A percentile compares a stretch with the other conserved stretches of the same genome.
Evolutionary conservation across 2,888 invertebrate genomes (phyloP).

Genomic region (Hermaeophaga mercurialis): DNA sequence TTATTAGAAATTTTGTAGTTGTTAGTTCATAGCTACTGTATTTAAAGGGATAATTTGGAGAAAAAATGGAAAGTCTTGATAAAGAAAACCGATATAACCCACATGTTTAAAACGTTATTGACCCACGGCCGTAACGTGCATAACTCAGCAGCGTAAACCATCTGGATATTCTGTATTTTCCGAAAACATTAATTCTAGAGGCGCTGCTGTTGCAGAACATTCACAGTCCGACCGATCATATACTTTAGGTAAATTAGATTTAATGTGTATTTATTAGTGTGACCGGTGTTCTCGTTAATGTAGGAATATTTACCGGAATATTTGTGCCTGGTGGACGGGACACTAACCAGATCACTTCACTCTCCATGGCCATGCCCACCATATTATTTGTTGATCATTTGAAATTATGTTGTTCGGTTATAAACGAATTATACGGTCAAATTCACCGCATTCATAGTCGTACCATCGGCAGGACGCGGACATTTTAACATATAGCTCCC

Average conservation of each 20-base stretch:
- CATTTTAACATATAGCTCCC: too few relatives aligned
- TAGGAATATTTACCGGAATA: slow-evolving; percentile 41
- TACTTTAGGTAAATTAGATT: slow-evolving; percentile 46
- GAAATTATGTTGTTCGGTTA: slow-evolving; percentile 19
- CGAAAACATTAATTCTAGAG: slow-evolving; percentile 21
- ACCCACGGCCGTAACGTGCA: too few relatives aligned
- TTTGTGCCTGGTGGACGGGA: slow-evolving; percentile 36
- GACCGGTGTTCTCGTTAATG: slow-evolving; percentile 41
- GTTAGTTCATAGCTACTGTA: too few relatives aligned
- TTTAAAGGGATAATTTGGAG: too few relatives aligned
- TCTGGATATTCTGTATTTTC: slow-evolving; percentile 22
- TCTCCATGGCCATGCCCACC: slow-evolving; percentile 4
- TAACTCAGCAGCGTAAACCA: slow-evolving; percentile 13
- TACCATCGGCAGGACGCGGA: too few relatives aligned
- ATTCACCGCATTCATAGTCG: not conserved
- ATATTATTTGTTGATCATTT: slow-evolving; percentile 20
- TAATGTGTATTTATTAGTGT: slow-evolving; percentile 44
- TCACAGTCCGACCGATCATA: slow-evolving; percentile 36
- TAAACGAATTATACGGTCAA: slow-evolving; percentile 5
- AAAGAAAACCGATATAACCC: too few relatives aligned
- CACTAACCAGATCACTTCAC: slow-evolving; percentile 28
- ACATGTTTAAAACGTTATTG: too few relatives aligned
- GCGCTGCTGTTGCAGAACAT: slow-evolving; percentile 26
- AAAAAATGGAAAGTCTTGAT: too few relatives aligned
- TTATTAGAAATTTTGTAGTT: too few relatives aligned